These are phyloP conservation scores for Styela clava DNA, from an alignment of 23 tunicate genomes.

Conservation along the genomic window DNA sequence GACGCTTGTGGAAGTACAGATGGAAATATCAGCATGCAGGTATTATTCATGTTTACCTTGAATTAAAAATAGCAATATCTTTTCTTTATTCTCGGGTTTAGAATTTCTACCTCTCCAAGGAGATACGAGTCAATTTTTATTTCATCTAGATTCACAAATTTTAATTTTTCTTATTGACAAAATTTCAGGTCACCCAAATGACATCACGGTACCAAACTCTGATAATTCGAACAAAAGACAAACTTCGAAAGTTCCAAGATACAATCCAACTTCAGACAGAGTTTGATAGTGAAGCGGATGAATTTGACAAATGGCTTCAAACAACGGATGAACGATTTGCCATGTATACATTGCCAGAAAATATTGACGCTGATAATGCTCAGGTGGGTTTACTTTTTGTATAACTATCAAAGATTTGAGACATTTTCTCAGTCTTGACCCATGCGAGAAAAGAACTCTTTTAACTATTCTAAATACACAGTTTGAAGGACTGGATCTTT, in stretches of 20 bases:
- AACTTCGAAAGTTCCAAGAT: constrained; percentile 27
- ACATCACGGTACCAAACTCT: constrained; percentile 70
- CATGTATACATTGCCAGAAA: constrained; percentile 42
- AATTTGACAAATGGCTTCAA: constrained; percentile 61
- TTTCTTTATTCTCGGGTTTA: too few relatives aligned
- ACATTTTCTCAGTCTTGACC: too few relatives aligned
- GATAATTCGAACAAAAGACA: constrained; percentile 46
- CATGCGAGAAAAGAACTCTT: too few relatives aligned
- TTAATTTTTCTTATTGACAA: too few relatives aligned
- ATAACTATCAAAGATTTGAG: too few relatives aligned
- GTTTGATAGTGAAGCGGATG: constrained; percentile 44
- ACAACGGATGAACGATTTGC: constrained; percentile 47
- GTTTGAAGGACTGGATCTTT: too few relatives aligned
- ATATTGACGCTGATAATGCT: constrained; percentile 40
- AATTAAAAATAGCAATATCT: neutral
- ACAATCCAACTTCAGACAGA: constrained; percentile 58
- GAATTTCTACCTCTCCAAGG: too few relatives aligned
- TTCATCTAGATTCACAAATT: too few relatives aligned
- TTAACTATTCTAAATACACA: too few relatives aligned
- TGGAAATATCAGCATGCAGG: constrained; percentile 79
- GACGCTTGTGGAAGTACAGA: constrained; percentile 43
- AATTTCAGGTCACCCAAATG: constrained; percentile 67
- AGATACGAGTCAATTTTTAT: too few relatives aligned
- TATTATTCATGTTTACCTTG: too few relatives aligned
- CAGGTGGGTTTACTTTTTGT: constrained; percentile 46